Base-by-base conservation (phyloP, 2,797 vertebrate genomes). In the Psittacula derbiana region DNA sequence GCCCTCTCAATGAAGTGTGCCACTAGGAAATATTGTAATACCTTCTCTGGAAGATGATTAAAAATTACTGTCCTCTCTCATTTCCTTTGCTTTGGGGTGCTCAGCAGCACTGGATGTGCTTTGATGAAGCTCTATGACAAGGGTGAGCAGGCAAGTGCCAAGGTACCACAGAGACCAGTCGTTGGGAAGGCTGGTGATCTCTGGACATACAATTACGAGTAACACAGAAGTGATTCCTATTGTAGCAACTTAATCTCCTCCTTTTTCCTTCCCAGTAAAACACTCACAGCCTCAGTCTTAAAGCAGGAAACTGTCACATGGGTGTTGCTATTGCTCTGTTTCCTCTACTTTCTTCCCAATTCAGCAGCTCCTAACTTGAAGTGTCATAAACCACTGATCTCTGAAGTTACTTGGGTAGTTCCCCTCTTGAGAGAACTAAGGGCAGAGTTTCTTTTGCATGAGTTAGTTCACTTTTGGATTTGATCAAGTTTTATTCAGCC, bases 91-190 rank as follows among this genome's bases (percentile, higher is more conserved):
- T 88, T 75, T 95, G 94, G 92, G 82, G 43, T 92, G 76, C 70
- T 86, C n/a, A 0, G 80, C 85, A 92, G 90, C 86, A 80, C 83
- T 82, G 83, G 74, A 53, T 4, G 2, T 95, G 83, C 76, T 93
- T 90, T 89, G 80, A 64, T 82, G 91, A 90, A 96, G 57, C 44
- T 91, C 69, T 95, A 46, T 96, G 92, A 71, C 80, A 92, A 83
- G 91, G 71, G 85, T 67, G 60, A 93, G 49, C 83, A 82, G 47
- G 44, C 83, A 89, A 53, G n/a, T 74, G 90, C 73, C 74, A 46
- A 24, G 67, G 46, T 81, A 67, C 70, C 58, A 21, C 28, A 65
- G 78, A 86, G 88, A 80, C 40, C 53, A 66, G 92, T 44, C 65
- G 57, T 74, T 0, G 0, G 65, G 65, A 81, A 66, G 41, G 52